Conservation (phyloP, 2,888 invertebrate species). For the Acanthosepion pharaonis region DNA sequence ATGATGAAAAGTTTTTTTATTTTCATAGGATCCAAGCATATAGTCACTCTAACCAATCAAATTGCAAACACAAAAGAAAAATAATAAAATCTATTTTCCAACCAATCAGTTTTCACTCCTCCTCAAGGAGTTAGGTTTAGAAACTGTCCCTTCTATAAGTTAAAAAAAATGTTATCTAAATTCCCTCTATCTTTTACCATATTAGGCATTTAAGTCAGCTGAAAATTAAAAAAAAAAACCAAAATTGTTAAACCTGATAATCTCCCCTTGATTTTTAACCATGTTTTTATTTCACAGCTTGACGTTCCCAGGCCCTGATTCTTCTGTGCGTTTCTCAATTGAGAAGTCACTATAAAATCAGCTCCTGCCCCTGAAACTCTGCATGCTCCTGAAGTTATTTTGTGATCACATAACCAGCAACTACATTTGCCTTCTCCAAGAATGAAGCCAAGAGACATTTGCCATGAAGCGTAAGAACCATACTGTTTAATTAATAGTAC, state of each 20-base stretch:
- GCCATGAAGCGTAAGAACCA: too few relatives aligned
- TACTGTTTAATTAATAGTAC: too few relatives aligned
- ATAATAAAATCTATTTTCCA: too few relatives aligned
- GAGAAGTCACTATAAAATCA: background rate
- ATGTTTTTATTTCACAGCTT: background rate
- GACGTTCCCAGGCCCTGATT: background rate
- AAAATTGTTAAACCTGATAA: background rate
- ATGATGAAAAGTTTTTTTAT: too few relatives aligned
- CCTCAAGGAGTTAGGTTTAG: too few relatives aligned
- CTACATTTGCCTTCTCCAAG: background rate
- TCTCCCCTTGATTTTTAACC: slow-evolving; percentile 3
- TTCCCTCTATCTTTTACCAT: background rate
- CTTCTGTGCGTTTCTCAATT: background rate
- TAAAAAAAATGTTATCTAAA: too few relatives aligned
- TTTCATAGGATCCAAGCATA: too few relatives aligned
- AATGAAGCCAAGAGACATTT: background rate
- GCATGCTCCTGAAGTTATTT: background rate
- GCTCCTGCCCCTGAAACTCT: background rate
- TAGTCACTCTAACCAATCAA: too few relatives aligned
- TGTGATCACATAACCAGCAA: background rate
- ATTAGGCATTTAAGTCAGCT: background rate
- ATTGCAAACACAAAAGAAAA: too few relatives aligned
- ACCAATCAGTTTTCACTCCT: too few relatives aligned
- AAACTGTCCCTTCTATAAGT: too few relatives aligned
- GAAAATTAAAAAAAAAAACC: background rate